These are phyloP conservation scores for Peribatodes rhomboidaria DNA, from an alignment of 2,888 invertebrate genomes.

Conservation along the genomic window DNA sequence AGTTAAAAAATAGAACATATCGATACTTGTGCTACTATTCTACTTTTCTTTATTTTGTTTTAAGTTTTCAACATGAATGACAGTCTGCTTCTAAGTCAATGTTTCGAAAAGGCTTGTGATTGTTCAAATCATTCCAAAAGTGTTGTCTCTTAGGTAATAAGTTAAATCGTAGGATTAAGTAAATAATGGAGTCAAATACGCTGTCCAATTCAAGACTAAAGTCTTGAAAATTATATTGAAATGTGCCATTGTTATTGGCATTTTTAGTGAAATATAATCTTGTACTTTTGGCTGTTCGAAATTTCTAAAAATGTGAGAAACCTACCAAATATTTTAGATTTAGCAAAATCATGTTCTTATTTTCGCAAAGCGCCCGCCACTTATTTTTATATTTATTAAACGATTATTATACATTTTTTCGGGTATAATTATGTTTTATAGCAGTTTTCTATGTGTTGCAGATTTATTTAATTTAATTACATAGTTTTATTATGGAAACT, in stretches of 20 bases:
- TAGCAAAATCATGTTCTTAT: conserved; percentile 8
- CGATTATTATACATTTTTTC: too few relatives aligned
- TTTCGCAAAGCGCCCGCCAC: conserved; percentile 27
- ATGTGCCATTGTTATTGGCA: conserved; percentile 42
- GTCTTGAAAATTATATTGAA: conserved; percentile 5
- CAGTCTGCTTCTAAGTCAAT: conserved; percentile 13
- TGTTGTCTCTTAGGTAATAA: conserved; percentile 60
- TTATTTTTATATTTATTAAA: conserved; percentile 13
- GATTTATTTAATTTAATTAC: not conserved
- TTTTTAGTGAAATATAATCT: conserved; percentile 43
- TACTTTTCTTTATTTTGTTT: not conserved
- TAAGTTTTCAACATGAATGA: conserved; percentile 9
- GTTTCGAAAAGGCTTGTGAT: conserved; percentile 76
- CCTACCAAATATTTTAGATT: conserved; percentile 43
- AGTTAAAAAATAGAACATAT: not conserved
- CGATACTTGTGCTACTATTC: not conserved
- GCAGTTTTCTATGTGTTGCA: not conserved
- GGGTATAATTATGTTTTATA: not conserved
- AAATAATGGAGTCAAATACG: conserved; percentile 15
- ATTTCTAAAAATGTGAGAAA: conserved; percentile 35
- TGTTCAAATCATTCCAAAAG: conserved; percentile 77
- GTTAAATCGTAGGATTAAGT: conserved; percentile 39
- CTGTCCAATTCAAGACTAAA: conserved; percentile 25
- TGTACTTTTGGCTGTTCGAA: conserved; percentile 24
- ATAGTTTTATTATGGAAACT: too few relatives aligned